A percentile compares a stretch with the other conserved stretches of the same genome.
phyloP scores from a whole-genome alignment of 2,797 vertebrate species.

The Hipposideros larvatus region DNA sequence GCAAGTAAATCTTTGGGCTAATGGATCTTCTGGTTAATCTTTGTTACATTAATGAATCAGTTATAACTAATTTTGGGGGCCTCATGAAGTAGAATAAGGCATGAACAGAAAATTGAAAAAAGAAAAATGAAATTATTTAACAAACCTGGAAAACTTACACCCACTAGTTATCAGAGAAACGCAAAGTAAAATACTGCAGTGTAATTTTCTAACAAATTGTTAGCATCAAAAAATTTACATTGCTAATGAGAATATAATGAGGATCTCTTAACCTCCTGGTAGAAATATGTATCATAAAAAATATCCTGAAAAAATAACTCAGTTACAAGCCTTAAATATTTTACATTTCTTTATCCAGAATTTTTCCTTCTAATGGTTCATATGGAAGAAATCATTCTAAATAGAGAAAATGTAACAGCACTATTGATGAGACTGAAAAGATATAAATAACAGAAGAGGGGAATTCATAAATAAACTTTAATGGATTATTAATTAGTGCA shows the following conservation, averaged over 20 bases:
- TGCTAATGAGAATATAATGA: neutral
- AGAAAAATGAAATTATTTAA: neutral
- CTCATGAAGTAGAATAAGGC: neutral
- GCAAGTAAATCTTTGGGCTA: neutral
- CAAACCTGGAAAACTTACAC: neutral
- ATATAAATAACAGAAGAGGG: neutral
- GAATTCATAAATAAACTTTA: neutral
- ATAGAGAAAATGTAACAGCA: neutral
- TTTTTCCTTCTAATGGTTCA: neutral
- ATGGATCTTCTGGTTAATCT: neutral
- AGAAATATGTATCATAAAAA: conserved; percentile 28
- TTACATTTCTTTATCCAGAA: neutral
- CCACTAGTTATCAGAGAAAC: neutral
- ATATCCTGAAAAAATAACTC: neutral
- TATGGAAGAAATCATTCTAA: neutral
- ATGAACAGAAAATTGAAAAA: neutral
- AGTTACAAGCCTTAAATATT: neutral
- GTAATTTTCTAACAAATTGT: neutral
- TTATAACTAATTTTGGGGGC: neutral
- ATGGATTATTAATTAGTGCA: neutral
- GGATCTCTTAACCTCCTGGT: neutral
- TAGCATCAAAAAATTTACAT: neutral
- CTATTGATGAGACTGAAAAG: neutral
- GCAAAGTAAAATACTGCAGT: neutral
- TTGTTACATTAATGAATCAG: neutral